These are phyloP conservation scores for Picus viridis DNA, from an alignment of 2,797 vertebrate species.

Conservation along the genomic window DNA sequence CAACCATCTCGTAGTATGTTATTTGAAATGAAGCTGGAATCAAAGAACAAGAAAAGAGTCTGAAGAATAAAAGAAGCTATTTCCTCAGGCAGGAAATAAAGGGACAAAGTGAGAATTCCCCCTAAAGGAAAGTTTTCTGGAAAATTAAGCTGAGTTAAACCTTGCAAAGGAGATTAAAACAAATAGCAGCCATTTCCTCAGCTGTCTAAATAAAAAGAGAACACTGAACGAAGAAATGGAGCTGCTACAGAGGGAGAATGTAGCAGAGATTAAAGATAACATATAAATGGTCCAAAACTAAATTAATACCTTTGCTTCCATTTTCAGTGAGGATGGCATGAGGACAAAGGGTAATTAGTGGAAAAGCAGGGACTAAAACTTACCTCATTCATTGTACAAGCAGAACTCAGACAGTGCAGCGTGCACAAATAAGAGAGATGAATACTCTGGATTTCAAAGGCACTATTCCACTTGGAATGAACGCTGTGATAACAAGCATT, in stretches of 20 bases:
- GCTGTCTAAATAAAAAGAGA: constrained; percentile 30
- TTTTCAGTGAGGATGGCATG: not conserved
- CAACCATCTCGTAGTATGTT: not conserved
- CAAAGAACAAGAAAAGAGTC: not conserved
- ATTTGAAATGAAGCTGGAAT: not conserved
- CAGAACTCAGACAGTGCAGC: not conserved
- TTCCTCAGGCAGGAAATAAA: not conserved
- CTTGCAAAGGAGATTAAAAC: constrained; percentile 24
- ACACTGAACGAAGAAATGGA: not conserved
- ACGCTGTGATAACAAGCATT: not conserved
- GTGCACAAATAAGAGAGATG: not conserved
- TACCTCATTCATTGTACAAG: not conserved
- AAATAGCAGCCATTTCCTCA: constrained; percentile 18
- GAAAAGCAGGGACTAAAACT: not conserved
- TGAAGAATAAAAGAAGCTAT: not conserved
- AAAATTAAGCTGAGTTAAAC: constrained; percentile 40
- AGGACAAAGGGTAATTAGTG: constrained; percentile 13
- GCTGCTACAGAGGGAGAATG: not conserved
- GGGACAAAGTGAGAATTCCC: not conserved
- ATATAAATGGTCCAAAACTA: not conserved
- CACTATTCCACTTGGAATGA: not conserved
- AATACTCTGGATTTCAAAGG: not conserved
- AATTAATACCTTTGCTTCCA: constrained; percentile 9
- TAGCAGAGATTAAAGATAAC: constrained; percentile 8
- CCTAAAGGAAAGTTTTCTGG: constrained; percentile 11